Evolutionary conservation across 2,888 invertebrate species (phyloP).

Genomic region (Creontiades dilutus): DNA sequence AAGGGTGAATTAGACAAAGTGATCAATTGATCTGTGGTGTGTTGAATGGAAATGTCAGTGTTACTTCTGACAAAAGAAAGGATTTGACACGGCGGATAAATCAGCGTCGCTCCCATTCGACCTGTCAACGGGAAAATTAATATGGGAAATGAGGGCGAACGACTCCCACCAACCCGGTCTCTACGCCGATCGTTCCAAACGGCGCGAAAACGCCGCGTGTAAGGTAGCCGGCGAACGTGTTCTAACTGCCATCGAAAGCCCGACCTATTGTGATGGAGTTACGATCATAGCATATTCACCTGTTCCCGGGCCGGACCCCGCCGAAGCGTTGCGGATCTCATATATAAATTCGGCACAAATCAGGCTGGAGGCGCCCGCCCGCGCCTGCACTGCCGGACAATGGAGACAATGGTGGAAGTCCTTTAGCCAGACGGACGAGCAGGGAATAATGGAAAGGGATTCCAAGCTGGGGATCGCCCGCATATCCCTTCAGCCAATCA

Average conservation of each 20-base stretch:
- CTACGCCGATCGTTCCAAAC: not conserved
- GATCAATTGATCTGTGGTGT: not conserved
- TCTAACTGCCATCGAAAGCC: not conserved
- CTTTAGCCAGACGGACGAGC: constrained; percentile 58
- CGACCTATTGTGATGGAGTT: constrained; percentile 28
- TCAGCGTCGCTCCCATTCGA: not conserved
- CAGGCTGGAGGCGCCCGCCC: not conserved
- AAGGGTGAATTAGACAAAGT: not conserved
- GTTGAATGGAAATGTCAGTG: constrained; percentile 1
- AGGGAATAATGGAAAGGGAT: constrained; percentile 42
- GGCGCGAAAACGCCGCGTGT: constrained; percentile 7
- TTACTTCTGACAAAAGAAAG: constrained; percentile 23
- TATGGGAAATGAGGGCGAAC: constrained; percentile 14
- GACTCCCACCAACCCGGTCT: not conserved
- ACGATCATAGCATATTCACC: constrained; percentile 32
- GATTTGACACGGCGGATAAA: not conserved
- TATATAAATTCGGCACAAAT: constrained; percentile 34
- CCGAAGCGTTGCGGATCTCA: constrained; percentile 5
- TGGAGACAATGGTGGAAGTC: constrained; percentile 49
- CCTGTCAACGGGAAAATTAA: constrained; percentile 19
- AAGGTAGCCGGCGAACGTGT: constrained; percentile 3
- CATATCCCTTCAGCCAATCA: not conserved
- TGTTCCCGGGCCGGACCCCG: not conserved
- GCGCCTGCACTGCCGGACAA: constrained; percentile 26
- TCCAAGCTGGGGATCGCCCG: not conserved